phyloP scores from a whole-genome alignment of 2,113 vertebrate species.

The Phaethon lepturus region DNA sequence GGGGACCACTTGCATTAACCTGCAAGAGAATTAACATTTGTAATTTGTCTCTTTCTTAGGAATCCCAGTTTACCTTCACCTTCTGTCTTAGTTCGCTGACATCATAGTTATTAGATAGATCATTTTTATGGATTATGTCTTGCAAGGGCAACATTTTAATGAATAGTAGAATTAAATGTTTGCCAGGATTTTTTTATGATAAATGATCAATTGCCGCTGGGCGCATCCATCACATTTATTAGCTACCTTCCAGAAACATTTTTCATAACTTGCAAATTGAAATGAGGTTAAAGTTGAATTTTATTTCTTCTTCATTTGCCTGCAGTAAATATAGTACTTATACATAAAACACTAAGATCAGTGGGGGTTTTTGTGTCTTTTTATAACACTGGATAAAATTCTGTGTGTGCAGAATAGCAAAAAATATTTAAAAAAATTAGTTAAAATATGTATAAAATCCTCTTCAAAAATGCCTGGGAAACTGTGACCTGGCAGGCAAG shows the following conservation, averaged over 20 bases:
- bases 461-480: neutral
- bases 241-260: slow-evolving; percentile 23
- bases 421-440: neutral
- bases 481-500: neutral
- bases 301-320: neutral
- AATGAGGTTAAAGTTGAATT: neutral
- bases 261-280: slow-evolving; percentile 15
- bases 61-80: neutral
- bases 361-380: neutral
- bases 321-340: neutral
- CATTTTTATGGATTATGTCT: slow-evolving; percentile 56
- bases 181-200: slow-evolving; percentile 20
- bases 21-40: neutral
- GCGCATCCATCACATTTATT: neutral
- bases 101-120: slow-evolving; percentile 5
- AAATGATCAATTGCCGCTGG: neutral
- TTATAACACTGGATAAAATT: neutral
- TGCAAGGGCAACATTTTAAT: slow-evolving; percentile 37
- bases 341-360: neutral
- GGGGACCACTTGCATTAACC: neutral
- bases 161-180: slow-evolving; percentile 58
- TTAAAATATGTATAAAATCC: neutral
- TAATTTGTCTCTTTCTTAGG: neutral
- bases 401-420: neutral
- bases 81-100: neutral